Base-by-base conservation (phyloP, 2,888 invertebrate species). In the Bellardia pandia region DNA sequence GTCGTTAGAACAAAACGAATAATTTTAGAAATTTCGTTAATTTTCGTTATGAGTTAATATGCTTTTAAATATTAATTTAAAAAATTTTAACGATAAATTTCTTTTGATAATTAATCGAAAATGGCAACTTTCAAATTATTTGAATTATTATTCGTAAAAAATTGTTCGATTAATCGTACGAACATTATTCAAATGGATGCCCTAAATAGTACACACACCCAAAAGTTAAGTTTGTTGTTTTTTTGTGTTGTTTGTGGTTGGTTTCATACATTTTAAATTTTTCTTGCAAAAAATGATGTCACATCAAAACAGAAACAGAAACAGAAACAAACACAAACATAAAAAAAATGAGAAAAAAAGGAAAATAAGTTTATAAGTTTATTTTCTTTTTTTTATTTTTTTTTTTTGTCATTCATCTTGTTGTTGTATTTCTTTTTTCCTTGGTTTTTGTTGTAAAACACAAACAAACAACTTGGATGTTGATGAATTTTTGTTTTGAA, bases 251-350 rank as follows among this genome's bases (percentile, higher is more conserved):
- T 82, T 82, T 88, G 71, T 68, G 74, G 69, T 79, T 82, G n/a
- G 42, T 79, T 85, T 82, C 82, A 88, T 88, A 76, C 85, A 83
- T 86, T 88, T 82, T 72, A 79, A 86, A 83, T 88, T 86, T 71
- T 81, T 78, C 81, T 53, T 66, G 58, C 58, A 62, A 45, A 81
- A 79, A 81, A 81, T 87, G 81, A 87, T 85, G 87, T 81, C 87
- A 87, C 77, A 87, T 81, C 56, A 56, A 48, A 53, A 72, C 16
- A 81, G 42, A 64, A 45, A 56, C 14, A 53, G 58, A 48, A 62
- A 72, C 33, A 23, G 1, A 23, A 23, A 23, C 23, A 23, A 23
- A 23, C 23, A 23, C 23, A 81, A 33, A 64, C 33, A 56, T 13
- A 53, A 40, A 75, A 81, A 75, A 48, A 51, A 33, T 11, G 3